These are phyloP conservation scores for Epizoanthus fatuus DNA, from an alignment of 92 coral and sea anemone species.

Conservation along the genomic window DNA sequence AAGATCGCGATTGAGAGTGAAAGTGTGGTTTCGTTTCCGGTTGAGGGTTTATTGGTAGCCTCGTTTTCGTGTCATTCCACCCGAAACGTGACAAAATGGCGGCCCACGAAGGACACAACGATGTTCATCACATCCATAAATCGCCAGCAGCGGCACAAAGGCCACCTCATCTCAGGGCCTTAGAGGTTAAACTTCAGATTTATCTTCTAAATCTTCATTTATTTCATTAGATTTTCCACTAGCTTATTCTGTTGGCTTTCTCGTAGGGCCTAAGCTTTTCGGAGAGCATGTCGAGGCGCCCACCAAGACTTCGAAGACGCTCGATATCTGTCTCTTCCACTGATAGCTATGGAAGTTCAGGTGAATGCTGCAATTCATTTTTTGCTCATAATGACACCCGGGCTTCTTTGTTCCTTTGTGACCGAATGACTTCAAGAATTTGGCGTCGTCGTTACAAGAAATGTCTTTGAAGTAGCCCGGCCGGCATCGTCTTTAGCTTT, in stretches of 20 bases:
- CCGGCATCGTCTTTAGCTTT: slow-evolving; percentile 18
- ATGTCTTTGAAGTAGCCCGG: slow-evolving; percentile 22
- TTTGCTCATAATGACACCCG: neutral
- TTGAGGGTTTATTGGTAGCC: slow-evolving; percentile 40
- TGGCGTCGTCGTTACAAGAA: slow-evolving; percentile 13
- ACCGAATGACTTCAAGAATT: slow-evolving; percentile 21
- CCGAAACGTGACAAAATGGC: slow-evolving; percentile 89
- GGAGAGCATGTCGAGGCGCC: slow-evolving; percentile 99
- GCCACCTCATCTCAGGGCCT: slow-evolving; percentile 94
- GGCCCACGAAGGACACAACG: slow-evolving; percentile 92
- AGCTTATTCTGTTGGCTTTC: slow-evolving; percentile 57
- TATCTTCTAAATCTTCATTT: neutral
- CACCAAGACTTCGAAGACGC: slow-evolving; percentile 99
- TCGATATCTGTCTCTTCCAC: slow-evolving; percentile 99
- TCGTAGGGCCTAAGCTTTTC: slow-evolving; percentile 96
- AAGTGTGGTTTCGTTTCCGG: neutral
- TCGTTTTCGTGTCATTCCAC: slow-evolving; percentile 58
- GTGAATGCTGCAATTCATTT: slow-evolving; percentile 70
- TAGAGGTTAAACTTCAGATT: slow-evolving; percentile 81
- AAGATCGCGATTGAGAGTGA: neutral
- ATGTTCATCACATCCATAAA: slow-evolving; percentile 79
- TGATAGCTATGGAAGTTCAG: slow-evolving; percentile 99
- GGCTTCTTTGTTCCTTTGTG: neutral
- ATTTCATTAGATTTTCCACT: neutral
- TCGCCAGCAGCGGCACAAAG: slow-evolving; percentile 99